These are phyloP conservation scores for Sinodicranocentrus sp. DNA, from an alignment of 2,888 invertebrate species.

Conservation along the genomic window DNA sequence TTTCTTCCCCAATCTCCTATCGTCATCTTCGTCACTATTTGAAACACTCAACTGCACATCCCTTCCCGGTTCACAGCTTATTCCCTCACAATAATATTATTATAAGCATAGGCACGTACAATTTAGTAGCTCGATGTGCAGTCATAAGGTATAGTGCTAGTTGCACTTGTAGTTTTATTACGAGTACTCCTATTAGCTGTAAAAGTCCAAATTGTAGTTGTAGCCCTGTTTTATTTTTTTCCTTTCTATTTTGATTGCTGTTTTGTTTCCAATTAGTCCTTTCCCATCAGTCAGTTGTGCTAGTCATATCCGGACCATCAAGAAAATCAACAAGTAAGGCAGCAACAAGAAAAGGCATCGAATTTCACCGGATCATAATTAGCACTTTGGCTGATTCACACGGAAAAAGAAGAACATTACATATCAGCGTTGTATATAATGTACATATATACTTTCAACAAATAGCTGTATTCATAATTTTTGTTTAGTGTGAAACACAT, in stretches of 20 bases:
- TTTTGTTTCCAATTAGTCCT: slow-evolving; percentile 55
- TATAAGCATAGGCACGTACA: background rate
- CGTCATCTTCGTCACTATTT: slow-evolving; percentile 51
- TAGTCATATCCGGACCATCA: slow-evolving; percentile 55
- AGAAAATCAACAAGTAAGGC: slow-evolving; percentile 1
- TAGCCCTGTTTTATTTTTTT: slow-evolving; percentile 14
- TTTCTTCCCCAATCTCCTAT: slow-evolving; percentile 29
- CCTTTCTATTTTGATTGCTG: slow-evolving; percentile 13
- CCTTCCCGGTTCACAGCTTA: slow-evolving; percentile 38
- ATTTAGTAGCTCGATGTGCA: too few species aligned
- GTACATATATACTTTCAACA: background rate
- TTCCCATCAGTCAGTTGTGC: slow-evolving; percentile 55
- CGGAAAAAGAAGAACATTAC: background rate
- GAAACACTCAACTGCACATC: slow-evolving; percentile 55
- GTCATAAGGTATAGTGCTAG: slow-evolving; percentile 20
- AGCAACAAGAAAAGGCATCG: background rate
- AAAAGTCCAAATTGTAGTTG: slow-evolving; percentile 10
- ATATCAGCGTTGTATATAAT: background rate
- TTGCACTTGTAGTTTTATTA: background rate
- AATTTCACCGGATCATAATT: slow-evolving; percentile 38
- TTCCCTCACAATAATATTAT: slow-evolving; percentile 48
- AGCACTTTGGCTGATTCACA: slow-evolving; percentile 29
- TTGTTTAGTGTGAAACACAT: too few species aligned
- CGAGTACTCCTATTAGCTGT: too few species aligned
- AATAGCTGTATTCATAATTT: too few species aligned